These are phyloP conservation scores for Pachyramphus minor DNA, from an alignment of 2,113 vertebrate species.

Conservation along the genomic window DNA sequence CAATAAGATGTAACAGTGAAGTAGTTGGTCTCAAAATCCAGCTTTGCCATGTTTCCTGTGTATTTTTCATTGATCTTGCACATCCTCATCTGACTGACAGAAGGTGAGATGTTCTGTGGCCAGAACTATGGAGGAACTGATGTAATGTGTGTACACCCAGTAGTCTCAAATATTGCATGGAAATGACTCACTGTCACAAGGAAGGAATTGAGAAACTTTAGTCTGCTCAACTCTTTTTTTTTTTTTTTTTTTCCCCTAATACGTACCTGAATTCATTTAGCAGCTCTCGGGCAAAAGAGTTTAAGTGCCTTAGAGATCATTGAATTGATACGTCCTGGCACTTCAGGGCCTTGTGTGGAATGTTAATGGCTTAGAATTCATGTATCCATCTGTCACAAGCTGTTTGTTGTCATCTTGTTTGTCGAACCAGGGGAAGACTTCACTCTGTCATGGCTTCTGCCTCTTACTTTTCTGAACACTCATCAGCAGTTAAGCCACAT, in stretches of 20 bases:
- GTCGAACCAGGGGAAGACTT: not conserved
- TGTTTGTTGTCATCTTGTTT: constrained; percentile 1
- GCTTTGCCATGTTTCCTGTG: constrained; percentile 38
- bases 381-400: not conserved
- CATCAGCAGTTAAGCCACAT: not conserved
- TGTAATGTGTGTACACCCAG: not conserved
- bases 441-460: not conserved
- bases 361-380: not conserved
- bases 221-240: not conserved
- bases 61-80: constrained; percentile 3
- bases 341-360: constrained; percentile 21
- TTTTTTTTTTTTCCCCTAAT: not conserved
- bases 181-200: not conserved
- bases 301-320: constrained; percentile 71
- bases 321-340: not conserved
- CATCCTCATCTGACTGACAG: not conserved
- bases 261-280: not conserved
- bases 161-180: not conserved
- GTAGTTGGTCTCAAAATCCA: not conserved
- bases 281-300: not conserved
- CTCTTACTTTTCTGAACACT: not conserved
- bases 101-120: constrained; percentile 5
- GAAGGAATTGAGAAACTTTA: not conserved
- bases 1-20: constrained; percentile 6
- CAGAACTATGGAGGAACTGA: constrained; percentile 1